Evolutionary conservation across 53 echinoderm and acorn worm genomes (phyloP).

Genomic region (Pentamera pediparva): DNA sequence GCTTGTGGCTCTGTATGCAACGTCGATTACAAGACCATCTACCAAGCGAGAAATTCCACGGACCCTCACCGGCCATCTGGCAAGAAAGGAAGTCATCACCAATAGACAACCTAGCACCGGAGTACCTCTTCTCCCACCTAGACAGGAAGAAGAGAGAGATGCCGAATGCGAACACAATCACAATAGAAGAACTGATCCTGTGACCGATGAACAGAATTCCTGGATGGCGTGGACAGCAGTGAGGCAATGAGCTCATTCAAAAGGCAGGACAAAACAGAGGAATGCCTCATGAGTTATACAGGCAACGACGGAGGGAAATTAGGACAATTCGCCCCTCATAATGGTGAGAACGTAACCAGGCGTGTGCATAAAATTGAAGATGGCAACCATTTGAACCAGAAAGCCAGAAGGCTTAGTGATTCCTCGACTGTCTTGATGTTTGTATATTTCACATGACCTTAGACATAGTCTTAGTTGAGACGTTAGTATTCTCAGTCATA

Average conservation of each 20-base stretch:
- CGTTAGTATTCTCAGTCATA: no score
- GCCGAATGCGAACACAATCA: conserved; percentile 37
- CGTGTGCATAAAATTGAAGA: no score
- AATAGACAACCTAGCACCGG: conserved; percentile 43
- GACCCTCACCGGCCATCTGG: neutral
- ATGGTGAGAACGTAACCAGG: no score
- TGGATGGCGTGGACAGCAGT: conserved; percentile 25
- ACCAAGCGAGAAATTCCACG: conserved; percentile 37
- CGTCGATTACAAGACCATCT: conserved; percentile 52
- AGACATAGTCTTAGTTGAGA: no score
- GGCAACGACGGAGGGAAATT: conserved; percentile 17
- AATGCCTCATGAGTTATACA: conserved; percentile 12
- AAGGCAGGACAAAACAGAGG: conserved; percentile 24
- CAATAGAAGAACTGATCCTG: conserved; percentile 39
- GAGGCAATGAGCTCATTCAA: conserved; percentile 7
- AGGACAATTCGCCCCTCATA: no score
- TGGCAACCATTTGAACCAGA: no score
- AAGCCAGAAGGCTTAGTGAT: no score
- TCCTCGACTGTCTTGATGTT: no score
- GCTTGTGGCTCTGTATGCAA: conserved; percentile 38
- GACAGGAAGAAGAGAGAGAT: conserved; percentile 44
- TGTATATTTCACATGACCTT: no score
- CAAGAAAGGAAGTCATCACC: conserved; percentile 30
- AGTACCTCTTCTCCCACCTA: conserved; percentile 40
- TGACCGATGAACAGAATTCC: conserved; percentile 35